Evolutionary conservation across 1,140 invertebrate genomes (phyloP).

Genomic region (Cephus cinctus): DNA sequence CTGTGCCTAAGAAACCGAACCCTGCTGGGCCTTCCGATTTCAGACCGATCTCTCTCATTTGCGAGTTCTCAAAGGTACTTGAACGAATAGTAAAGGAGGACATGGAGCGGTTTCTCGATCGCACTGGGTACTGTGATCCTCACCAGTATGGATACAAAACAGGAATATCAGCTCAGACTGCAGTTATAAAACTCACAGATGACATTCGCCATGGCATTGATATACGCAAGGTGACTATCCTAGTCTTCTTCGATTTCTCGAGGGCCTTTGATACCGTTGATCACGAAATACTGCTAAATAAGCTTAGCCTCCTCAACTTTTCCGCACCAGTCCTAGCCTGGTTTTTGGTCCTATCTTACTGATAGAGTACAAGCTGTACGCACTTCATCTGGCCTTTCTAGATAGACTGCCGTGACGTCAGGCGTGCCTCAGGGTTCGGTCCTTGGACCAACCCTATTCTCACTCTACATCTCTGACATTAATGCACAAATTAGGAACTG

Average conservation of each 20-base stretch:
- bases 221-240: not conserved
- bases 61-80: not conserved
- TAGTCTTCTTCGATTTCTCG: conserved; percentile 7
- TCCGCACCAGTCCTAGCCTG: too few species aligned
- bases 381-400: too few species aligned
- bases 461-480: too few species aligned
- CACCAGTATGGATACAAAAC: not conserved
- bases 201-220: not conserved
- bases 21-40: not conserved
- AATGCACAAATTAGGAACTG: too few species aligned
- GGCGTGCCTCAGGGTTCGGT: too few species aligned
- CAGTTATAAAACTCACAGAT: not conserved
- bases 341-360: too few species aligned
- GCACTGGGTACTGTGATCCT: not conserved
- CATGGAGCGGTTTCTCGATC: too few species aligned
- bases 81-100: too few species aligned
- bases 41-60: not conserved
- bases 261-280: conserved; percentile 7
- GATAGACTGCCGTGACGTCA: too few species aligned
- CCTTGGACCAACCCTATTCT: too few species aligned
- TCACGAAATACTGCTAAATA: not conserved
- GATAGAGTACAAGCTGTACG: too few species aligned
- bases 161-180: not conserved
- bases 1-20: not conserved
- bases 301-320: too few species aligned